Base-by-base conservation (phyloP, 2,888 invertebrate species). In the Hololepta plana region DNA sequence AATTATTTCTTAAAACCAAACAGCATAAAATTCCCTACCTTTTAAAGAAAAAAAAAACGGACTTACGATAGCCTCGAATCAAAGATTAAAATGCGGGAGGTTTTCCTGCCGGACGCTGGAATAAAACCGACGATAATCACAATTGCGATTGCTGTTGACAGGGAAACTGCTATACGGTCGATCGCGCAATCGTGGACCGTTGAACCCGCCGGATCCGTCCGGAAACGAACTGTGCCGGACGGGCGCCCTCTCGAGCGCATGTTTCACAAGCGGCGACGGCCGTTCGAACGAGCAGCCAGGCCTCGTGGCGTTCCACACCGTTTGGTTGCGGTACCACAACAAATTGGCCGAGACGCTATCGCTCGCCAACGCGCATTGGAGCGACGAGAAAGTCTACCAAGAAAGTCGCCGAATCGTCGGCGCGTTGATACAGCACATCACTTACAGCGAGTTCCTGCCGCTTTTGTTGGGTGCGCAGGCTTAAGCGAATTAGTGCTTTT, bases 321-420 rank as follows among this genome's bases (percentile, higher is more conserved):
- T 77, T 10, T 81, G 76, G 64, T 49, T 81, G 29, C 51, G 80
- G 30, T 70, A 74, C 35, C 82, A 84, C 47, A 74, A 65, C 47
- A 67, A 74, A 32, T 62, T 88, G 38, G 80, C 84, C 2, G 61
- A 65, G 35, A 67, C 70, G 38, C 49, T 90, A 20, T 62, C 71
- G 4, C 63, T 64, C 23, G 44, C 84, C 20, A 90, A 90, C 56
- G 68, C 70, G 0, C 77, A 80, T 41, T 90, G 90, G 90, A 74
- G 72, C 41, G 88, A 90, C 44, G 87, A 88, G 45, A 74, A 75
- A 45, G 58, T 81, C 7, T 87, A 75, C 47, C 84, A 85, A 43
- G 88, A 88, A 52, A 69, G 81, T 0, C 60, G 87, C 12, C 72
- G 74, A 38, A 80, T 90, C 25, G 62, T 88, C 3, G 75, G 72